Percentiles rank a stretch among this genome's conserved stretches.
phyloP scores from a whole-genome alignment of 2,888 invertebrate species.

The Frankliniella fusca region DNA sequence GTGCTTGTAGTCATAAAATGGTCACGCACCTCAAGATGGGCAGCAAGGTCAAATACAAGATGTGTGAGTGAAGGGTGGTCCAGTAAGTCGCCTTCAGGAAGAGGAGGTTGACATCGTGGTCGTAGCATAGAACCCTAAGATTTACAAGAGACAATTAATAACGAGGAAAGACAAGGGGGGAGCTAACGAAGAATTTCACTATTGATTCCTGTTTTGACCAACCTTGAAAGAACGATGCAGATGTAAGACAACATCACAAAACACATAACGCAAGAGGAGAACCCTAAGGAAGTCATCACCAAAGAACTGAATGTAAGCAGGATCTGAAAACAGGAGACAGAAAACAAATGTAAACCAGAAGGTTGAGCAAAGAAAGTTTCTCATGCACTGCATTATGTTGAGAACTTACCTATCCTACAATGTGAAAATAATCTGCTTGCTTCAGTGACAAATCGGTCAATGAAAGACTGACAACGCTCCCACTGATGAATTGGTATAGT shows the following conservation, averaged over 20 bases:
- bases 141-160: constrained; percentile 42
- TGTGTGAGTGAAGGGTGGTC: constrained; percentile 77
- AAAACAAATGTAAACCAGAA: constrained; percentile 29
- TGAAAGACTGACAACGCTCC: constrained; percentile 83
- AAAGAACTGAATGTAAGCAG: constrained; percentile 77
- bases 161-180: background rate
- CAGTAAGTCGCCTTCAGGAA: constrained; percentile 81
- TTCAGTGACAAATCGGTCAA: constrained; percentile 86
- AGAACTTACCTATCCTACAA: constrained; percentile 71
- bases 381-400: background rate
- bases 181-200: too few species aligned
- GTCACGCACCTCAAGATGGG: constrained; percentile 75
- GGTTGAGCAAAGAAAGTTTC: background rate
- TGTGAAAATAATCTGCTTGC: constrained; percentile 77
- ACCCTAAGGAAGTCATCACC: constrained; percentile 92
- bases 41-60: constrained; percentile 76
- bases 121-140: constrained; percentile 77
- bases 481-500: constrained; percentile 80
- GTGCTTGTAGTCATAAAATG: constrained; percentile 61
- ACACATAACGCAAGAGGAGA: constrained; percentile 81
- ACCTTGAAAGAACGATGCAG: constrained; percentile 74
- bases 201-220: background rate
- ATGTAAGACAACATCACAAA: constrained; percentile 86
- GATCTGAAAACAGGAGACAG: constrained; percentile 51
- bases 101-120: constrained; percentile 77